These are phyloP conservation scores for Lasiommata megera DNA, from an alignment of 2,888 invertebrate species.

Conservation along the genomic window DNA sequence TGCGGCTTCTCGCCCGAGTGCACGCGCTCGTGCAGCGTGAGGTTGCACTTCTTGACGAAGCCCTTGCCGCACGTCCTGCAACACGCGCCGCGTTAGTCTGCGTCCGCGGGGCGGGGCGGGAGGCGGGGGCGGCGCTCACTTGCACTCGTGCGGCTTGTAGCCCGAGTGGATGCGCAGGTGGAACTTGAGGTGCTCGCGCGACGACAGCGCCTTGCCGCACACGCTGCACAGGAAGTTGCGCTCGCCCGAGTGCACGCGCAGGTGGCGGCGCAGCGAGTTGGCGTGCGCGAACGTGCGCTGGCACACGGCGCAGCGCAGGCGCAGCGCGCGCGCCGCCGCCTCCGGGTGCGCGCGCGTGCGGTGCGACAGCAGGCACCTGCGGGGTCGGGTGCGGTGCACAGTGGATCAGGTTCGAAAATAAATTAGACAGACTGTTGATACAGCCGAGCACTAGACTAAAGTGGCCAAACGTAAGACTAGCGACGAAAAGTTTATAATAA, in stretches of 20 bases:
- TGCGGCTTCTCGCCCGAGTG: slow-evolving; percentile 84
- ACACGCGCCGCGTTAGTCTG: no score
- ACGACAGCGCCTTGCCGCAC: slow-evolving; percentile 82
- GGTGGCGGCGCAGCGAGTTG: slow-evolving; percentile 73
- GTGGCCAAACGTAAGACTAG: no score
- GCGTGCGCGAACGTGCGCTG: slow-evolving; percentile 74
- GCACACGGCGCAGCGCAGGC: slow-evolving; percentile 68
- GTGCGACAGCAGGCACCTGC: slow-evolving; percentile 62
- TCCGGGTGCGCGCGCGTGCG: slow-evolving; percentile 63
- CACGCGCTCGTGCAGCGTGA: slow-evolving; percentile 82
- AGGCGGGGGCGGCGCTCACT: no score
- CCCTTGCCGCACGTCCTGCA: slow-evolving; percentile 79
- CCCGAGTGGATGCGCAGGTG: slow-evolving; percentile 83
- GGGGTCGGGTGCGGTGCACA: no score
- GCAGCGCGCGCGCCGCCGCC: slow-evolving; percentile 54
- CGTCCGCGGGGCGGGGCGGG: no score
- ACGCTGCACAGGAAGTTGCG: slow-evolving; percentile 82
- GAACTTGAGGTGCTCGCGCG: slow-evolving; percentile 82
- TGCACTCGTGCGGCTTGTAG: slow-evolving; percentile 83
- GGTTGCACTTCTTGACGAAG: slow-evolving; percentile 82
- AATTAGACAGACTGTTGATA: no score
- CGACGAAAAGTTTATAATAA: no score
- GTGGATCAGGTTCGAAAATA: no score
- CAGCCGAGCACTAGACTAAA: no score
- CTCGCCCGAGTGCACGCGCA: slow-evolving; percentile 71